Conservation (phyloP, 2,113 vertebrate species). For the Lycaon pictus region DNA sequence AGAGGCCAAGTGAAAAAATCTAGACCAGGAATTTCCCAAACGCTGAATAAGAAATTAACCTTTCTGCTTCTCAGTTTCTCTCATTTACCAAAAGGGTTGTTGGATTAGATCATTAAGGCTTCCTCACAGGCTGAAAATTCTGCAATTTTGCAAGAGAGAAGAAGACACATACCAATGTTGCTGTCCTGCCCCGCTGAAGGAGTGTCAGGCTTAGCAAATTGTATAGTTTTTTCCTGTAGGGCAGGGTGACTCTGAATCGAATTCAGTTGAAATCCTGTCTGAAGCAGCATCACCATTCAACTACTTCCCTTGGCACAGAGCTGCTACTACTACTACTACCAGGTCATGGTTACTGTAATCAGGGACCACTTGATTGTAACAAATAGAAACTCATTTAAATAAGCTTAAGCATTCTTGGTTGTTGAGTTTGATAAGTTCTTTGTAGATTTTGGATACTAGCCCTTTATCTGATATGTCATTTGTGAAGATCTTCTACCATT, state of each 20-base stretch:
- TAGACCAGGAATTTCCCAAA: background rate
- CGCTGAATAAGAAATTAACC: background rate
- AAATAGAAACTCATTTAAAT: slow-evolving; percentile 1
- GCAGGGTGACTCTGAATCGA: background rate
- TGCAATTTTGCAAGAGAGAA: background rate
- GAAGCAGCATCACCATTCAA: background rate
- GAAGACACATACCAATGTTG: background rate
- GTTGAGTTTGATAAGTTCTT: background rate
- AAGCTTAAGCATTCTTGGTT: background rate
- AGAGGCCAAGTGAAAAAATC: background rate
- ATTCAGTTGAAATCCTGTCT: background rate
- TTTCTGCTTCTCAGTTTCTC: background rate
- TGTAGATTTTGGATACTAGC: background rate
- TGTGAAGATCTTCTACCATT: background rate
- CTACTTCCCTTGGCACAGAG: background rate
- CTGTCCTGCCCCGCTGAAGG: background rate
- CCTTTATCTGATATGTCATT: background rate
- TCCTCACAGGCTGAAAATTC: background rate
- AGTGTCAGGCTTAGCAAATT: background rate
- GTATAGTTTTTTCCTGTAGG: background rate
- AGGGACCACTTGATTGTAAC: background rate
- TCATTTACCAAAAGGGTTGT: background rate
- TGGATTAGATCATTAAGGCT: background rate
- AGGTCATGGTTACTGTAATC: background rate
- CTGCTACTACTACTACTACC: background rate